phyloP scores from a whole-genome alignment of 2,888 invertebrate genomes.

The Mechanitis messenoides region DNA sequence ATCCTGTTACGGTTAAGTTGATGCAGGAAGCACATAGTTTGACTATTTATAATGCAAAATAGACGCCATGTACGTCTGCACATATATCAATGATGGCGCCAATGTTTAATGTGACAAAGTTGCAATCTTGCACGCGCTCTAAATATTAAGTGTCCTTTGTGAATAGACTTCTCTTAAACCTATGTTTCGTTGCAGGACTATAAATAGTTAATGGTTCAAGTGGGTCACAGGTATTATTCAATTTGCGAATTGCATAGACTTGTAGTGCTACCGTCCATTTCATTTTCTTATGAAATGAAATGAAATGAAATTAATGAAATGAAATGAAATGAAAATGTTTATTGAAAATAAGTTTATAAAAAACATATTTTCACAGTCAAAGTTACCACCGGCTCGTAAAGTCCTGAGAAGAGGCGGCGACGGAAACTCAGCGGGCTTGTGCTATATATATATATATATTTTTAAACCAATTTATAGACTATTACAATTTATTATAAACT shows the following conservation, averaged over 20 bases:
- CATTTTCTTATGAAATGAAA: no score
- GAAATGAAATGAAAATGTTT: no score
- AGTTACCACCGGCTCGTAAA: no score
- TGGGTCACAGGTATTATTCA: conserved; percentile 1
- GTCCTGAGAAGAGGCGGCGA: no score
- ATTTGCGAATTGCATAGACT: neutral
- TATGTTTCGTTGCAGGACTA: neutral
- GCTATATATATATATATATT: no score
- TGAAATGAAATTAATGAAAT: no score
- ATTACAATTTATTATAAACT: no score
- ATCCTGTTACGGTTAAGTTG: neutral
- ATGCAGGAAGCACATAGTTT: neutral
- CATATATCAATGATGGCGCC: conserved; percentile 1
- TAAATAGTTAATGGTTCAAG: conserved; percentile 2
- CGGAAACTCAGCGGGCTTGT: no score
- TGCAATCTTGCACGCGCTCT: neutral
- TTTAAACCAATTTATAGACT: no score
- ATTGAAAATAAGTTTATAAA: no score
- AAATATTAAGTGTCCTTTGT: conserved; percentile 5
- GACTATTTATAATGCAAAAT: conserved; percentile 4
- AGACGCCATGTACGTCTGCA: conserved; percentile 5
- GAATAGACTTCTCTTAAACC: neutral
- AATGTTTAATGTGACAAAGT: neutral
- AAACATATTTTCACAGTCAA: no score
- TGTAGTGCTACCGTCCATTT: neutral